Conservation (phyloP, 2,888 invertebrate genomes). For the Plebejus anna region DNA sequence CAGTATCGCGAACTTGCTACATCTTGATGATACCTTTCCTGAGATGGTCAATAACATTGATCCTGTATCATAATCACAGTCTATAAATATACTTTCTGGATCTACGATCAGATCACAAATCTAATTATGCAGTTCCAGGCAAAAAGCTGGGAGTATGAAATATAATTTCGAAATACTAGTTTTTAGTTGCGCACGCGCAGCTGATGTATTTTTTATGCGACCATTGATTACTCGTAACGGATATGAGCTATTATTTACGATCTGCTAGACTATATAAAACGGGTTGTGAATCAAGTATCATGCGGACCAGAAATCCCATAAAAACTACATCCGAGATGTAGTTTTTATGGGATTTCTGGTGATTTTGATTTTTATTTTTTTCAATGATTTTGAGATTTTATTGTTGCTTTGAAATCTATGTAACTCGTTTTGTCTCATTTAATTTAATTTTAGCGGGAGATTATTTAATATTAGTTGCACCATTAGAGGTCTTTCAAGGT, state of each 20-base stretch:
- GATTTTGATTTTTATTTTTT: too few species aligned
- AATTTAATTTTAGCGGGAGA: neutral
- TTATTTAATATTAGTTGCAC: neutral
- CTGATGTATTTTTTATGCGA: conserved; percentile 21
- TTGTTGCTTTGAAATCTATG: neutral
- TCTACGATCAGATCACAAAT: conserved; percentile 14
- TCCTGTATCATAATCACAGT: conserved; percentile 12
- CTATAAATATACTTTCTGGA: conserved; percentile 3
- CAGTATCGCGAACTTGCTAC: neutral
- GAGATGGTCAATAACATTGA: neutral
- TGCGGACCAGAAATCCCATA: neutral
- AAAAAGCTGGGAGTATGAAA: conserved; percentile 14
- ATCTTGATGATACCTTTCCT: neutral
- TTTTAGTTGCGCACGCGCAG: conserved; percentile 21
- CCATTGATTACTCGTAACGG: conserved; percentile 28
- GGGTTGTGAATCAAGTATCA: conserved; percentile 15
- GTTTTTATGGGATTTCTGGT: too few species aligned
- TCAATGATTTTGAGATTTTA: neutral
- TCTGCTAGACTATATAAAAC: conserved; percentile 21
- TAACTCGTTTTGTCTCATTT: neutral
- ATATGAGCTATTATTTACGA: conserved; percentile 25
- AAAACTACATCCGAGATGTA: conserved; percentile 14
- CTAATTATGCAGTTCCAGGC: conserved; percentile 21
- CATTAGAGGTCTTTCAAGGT: too few species aligned
- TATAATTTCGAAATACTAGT: conserved; percentile 26